These are phyloP conservation scores for Anthoscopus minutus DNA, from an alignment of 2,113 vertebrate species.

Conservation along the genomic window DNA sequence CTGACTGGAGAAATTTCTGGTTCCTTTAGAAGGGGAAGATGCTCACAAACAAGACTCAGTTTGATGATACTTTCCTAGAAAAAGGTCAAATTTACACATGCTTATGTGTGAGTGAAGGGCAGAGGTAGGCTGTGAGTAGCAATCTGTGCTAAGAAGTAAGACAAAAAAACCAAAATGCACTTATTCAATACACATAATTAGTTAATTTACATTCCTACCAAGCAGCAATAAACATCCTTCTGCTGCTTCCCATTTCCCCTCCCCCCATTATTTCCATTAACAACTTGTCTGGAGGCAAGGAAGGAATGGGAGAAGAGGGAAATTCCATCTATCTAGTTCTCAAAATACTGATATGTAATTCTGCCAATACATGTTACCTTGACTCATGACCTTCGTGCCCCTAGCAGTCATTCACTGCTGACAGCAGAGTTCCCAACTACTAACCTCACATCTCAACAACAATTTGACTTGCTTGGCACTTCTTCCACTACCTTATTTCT, in stretches of 20 bases:
- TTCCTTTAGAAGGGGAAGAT: not conserved
- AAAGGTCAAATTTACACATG: not conserved
- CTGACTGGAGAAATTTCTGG: not conserved
- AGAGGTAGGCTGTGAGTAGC: not conserved
- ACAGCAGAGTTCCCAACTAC: not conserved
- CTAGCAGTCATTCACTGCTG: not conserved
- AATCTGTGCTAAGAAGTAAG: not conserved
- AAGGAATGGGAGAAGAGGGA: not conserved
- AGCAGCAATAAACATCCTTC: constrained; percentile 9
- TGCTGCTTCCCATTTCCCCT: not conserved
- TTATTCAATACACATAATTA: constrained; percentile 24
- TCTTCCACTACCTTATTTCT: not conserved
- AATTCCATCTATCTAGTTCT: not conserved
- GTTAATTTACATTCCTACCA: constrained; percentile 23
- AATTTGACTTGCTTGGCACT: not conserved
- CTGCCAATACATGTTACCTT: not conserved
- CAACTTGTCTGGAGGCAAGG: constrained; percentile 17
- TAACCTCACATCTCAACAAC: not conserved
- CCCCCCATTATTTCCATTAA: not conserved
- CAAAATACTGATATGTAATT: not conserved
- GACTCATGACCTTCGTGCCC: not conserved
- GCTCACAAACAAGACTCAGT: not conserved
- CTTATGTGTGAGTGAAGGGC: not conserved
- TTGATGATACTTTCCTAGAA: not conserved
- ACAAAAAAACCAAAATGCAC: not conserved